These are phyloP conservation scores for Lycophotia porphyrea DNA, from an alignment of 2,888 invertebrate species.

Conservation along the genomic window DNA sequence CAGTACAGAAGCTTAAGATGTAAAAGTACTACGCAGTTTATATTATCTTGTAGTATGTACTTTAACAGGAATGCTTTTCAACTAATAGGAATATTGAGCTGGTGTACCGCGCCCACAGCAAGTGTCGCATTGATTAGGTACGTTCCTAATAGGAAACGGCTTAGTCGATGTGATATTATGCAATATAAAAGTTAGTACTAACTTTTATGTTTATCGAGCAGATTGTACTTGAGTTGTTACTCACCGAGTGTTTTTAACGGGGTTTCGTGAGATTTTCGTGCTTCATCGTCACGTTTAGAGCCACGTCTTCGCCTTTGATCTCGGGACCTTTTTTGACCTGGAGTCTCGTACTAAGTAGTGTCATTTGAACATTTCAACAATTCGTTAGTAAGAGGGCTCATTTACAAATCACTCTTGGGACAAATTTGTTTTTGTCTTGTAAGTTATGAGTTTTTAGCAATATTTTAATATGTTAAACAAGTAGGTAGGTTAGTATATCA, in stretches of 20 bases:
- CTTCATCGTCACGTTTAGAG: background rate
- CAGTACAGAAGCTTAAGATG: background rate
- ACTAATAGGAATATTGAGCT: background rate
- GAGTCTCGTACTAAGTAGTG: background rate
- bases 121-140: constrained; percentile 5
- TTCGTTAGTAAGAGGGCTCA: background rate
- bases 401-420: background rate
- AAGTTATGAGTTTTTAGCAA: background rate
- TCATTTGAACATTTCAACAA: constrained; percentile 14
- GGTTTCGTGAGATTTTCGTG: constrained; percentile 13
- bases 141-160: background rate
- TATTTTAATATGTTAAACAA: background rate
- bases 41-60: background rate
- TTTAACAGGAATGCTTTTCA: constrained; percentile 16
- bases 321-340: constrained; percentile 10
- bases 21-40: too few species aligned
- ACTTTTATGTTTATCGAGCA: background rate
- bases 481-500: background rate
- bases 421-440: background rate
- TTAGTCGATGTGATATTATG: constrained; percentile 8
- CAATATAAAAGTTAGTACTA: constrained; percentile 3
- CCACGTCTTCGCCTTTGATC: background rate
- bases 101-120: background rate
- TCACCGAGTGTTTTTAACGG: constrained; percentile 15
- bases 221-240: background rate